A percentile compares a stretch with the other conserved stretches of the same genome.
phyloP scores from a whole-genome alignment of 2,888 invertebrate genomes.

The Drosophila demipolita region DNA sequence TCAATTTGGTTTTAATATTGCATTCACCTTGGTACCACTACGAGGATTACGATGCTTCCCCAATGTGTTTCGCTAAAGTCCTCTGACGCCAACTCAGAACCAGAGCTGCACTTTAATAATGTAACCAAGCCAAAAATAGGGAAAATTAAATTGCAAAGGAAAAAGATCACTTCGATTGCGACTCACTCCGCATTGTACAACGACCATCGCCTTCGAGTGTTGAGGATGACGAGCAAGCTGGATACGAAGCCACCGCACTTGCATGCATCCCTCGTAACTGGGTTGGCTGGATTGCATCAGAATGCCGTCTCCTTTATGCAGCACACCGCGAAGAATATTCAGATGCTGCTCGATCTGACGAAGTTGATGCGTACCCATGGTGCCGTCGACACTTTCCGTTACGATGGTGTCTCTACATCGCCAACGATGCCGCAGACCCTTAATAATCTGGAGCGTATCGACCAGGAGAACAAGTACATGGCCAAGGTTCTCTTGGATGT shows the following conservation, averaged over 20 bases:
- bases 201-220: constrained; percentile 49
- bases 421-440: constrained; percentile 32
- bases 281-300: constrained; percentile 36
- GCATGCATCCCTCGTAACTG: constrained; percentile 48
- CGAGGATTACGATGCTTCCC: not conserved
- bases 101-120: not conserved
- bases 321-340: constrained; percentile 53
- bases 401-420: constrained; percentile 21
- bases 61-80: not conserved
- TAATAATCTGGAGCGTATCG: constrained; percentile 40
- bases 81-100: not conserved
- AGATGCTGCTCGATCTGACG: constrained; percentile 51
- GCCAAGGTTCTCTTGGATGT: constrained; percentile 49
- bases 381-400: constrained; percentile 50
- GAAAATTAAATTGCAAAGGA: not conserved
- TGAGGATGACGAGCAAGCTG: constrained; percentile 15
- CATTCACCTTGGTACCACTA: not conserved
- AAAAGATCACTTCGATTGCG: not conserved
- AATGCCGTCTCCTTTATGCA: constrained; percentile 48
- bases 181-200: constrained; percentile 5
- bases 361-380: constrained; percentile 61
- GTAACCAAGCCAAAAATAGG: not conserved
- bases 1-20: not conserved
- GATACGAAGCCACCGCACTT: constrained; percentile 45
- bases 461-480: constrained; percentile 47